Evolutionary conservation across 2,888 invertebrate species (phyloP).

Genomic region (Auanema sp.): DNA sequence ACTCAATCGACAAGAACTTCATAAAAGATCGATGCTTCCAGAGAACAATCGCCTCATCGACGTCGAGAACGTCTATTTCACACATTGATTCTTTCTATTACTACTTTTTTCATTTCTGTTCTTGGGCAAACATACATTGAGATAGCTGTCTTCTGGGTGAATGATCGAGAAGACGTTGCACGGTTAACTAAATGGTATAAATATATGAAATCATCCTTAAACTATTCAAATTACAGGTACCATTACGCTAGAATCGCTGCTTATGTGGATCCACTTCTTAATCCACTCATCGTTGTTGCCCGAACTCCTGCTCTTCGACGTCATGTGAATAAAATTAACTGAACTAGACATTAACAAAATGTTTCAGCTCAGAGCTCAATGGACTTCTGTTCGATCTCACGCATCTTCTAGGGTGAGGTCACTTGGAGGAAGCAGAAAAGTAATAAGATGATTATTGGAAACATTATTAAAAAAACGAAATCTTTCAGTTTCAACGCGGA

Average conservation of each 20-base stretch:
- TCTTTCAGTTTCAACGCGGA: neutral
- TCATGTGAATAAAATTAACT: too few species aligned
- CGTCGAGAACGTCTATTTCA: conserved; percentile 61
- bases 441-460: neutral
- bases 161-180: conserved; percentile 49
- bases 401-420: conserved; percentile 25
- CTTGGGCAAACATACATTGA: conserved; percentile 60
- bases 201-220: neutral
- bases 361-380: conserved; percentile 34
- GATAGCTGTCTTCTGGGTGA: conserved; percentile 62
- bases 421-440: conserved; percentile 1
- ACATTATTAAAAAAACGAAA: neutral
- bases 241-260: conserved; percentile 53
- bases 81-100: conserved; percentile 57
- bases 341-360: too few species aligned
- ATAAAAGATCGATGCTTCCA: conserved; percentile 17
- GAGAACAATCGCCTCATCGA: conserved; percentile 56
- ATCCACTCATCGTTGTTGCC: conserved; percentile 59
- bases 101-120: conserved; percentile 55
- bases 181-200: conserved; percentile 35
- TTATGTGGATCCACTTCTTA: conserved; percentile 60
- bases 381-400: conserved; percentile 36
- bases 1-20: neutral
- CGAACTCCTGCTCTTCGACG: conserved; percentile 57
- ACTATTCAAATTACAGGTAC: conserved; percentile 30